phyloP scores from a whole-genome alignment of 2,888 invertebrate species.

The Odontocerum albicorne region DNA sequence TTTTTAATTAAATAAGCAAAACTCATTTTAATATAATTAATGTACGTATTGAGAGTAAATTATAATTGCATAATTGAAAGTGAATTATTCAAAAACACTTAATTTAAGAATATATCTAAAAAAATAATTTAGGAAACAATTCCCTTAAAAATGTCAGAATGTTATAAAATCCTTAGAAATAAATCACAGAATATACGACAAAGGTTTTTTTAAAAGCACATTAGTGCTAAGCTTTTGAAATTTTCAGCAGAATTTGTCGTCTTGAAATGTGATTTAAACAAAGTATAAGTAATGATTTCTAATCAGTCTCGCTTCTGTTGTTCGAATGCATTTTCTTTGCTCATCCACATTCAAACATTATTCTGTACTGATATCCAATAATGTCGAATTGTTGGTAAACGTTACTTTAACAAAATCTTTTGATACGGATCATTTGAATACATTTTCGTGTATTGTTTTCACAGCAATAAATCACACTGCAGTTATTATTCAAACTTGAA shows the following conservation, averaged over 20 bases:
- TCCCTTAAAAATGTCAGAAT: too few species aligned
- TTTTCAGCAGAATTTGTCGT: background rate
- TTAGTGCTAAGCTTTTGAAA: background rate
- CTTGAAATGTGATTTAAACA: background rate
- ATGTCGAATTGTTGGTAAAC: background rate
- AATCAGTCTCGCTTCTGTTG: constrained; percentile 4
- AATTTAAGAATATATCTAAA: too few species aligned
- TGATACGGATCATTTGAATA: constrained; percentile 13
- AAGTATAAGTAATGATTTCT: background rate
- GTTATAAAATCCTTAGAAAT: too few species aligned
- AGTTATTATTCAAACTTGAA: constrained; percentile 8
- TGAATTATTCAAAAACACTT: too few species aligned
- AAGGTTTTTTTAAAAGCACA: too few species aligned
- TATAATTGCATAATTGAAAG: too few species aligned
- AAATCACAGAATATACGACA: too few species aligned
- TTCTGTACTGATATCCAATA: background rate
- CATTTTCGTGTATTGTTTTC: constrained; percentile 3
- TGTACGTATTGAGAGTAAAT: too few species aligned
- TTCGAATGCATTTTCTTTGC: background rate
- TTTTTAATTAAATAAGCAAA: too few species aligned
- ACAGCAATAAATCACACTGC: constrained; percentile 4
- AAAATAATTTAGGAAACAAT: too few species aligned
- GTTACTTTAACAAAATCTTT: background rate
- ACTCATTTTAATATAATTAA: too few species aligned
- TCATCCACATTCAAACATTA: background rate